Conservation (phyloP, 1,140 invertebrate species). For the Probaryconus sp. region DNA sequence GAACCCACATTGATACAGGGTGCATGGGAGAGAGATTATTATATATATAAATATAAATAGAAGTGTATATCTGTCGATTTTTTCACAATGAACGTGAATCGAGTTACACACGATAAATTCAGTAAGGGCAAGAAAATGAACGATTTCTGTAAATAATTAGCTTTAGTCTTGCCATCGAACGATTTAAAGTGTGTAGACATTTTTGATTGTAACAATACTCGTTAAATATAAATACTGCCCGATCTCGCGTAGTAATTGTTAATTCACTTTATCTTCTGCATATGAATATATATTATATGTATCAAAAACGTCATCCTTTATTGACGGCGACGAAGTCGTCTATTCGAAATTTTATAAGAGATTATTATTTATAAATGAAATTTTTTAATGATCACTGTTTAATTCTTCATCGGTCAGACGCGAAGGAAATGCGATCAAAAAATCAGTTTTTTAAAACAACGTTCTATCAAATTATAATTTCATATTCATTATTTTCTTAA, state of each 20-base stretch:
- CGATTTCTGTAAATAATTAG: constrained; percentile 67
- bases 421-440: not conserved
- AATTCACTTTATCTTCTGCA: constrained; percentile 50
- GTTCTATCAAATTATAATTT: no score
- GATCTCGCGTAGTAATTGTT: constrained; percentile 63
- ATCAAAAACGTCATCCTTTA: constrained; percentile 41
- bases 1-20: constrained; percentile 55
- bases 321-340: no score
- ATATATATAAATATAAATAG: constrained; percentile 40
- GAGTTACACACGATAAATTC: constrained; percentile 57
- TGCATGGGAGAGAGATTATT: constrained; percentile 52
- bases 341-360: constrained; percentile 31
- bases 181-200: constrained; percentile 63
- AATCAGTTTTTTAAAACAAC: no score
- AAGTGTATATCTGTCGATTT: constrained; percentile 59
- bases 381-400: constrained; percentile 18
- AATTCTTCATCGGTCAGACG: constrained; percentile 45
- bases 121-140: constrained; percentile 61
- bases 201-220: constrained; percentile 63
- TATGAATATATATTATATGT: no score
- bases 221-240: constrained; percentile 61
- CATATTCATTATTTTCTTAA: no score
- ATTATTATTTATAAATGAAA: not conserved
- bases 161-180: constrained; percentile 63
- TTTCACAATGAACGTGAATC: constrained; percentile 55